phyloP scores from a whole-genome alignment of 2,797 vertebrate genomes.

The Sylvilagus floridanus region DNA sequence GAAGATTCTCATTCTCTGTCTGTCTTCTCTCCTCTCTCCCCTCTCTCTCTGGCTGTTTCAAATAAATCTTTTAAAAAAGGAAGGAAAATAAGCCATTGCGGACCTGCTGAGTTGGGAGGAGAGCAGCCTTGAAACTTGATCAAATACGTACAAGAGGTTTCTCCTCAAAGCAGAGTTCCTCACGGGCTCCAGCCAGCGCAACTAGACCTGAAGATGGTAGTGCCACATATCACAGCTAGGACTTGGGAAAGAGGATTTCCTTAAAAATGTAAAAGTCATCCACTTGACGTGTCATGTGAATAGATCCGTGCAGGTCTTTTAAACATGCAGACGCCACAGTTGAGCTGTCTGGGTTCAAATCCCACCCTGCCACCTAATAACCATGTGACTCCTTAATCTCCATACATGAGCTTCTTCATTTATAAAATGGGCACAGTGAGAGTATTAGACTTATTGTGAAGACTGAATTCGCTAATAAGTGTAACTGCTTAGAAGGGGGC shows the following conservation, averaged over 20 bases:
- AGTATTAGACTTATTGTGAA: background rate
- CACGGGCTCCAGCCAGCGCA: background rate
- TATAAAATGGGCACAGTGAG: conserved; percentile 24
- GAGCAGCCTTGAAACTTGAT: background rate
- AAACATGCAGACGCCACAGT: background rate
- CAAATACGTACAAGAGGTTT: background rate
- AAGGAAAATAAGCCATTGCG: background rate
- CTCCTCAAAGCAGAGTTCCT: background rate
- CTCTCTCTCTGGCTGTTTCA: no score
- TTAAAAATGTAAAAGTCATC: background rate
- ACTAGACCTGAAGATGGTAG: background rate
- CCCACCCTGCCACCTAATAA: background rate
- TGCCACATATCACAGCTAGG: background rate
- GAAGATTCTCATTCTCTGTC: no score
- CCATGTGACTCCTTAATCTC: background rate
- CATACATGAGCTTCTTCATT: conserved; percentile 37
- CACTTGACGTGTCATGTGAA: background rate
- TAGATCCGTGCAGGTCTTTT: background rate
- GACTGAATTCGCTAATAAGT: background rate
- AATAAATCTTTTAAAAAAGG: no score
- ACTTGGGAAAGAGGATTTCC: background rate
- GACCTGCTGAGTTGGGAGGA: background rate
- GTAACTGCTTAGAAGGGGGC: background rate
- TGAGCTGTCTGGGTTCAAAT: background rate
- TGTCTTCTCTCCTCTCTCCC: no score